Evolutionary conservation across 2,113 vertebrate genomes (phyloP).

Genomic region (Nycticryphes semicollaris): DNA sequence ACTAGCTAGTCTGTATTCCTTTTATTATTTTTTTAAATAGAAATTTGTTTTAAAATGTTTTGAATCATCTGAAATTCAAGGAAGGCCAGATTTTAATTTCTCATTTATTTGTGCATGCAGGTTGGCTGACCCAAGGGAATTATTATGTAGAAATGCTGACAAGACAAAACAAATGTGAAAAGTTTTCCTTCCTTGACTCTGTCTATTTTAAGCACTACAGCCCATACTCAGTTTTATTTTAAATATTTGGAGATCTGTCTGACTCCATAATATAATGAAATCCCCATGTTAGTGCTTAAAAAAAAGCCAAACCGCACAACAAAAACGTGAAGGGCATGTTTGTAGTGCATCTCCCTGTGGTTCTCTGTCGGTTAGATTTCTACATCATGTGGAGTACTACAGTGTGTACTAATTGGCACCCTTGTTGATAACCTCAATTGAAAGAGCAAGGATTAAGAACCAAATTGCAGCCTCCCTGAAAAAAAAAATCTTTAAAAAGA

Average conservation of each 20-base stretch:
- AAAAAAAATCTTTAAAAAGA: background rate
- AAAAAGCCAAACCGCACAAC: background rate
- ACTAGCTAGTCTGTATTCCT: background rate
- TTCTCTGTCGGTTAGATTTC: background rate
- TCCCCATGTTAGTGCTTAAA: background rate
- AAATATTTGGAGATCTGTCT: background rate
- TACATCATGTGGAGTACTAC: background rate
- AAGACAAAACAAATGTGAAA: background rate
- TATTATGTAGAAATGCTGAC: background rate
- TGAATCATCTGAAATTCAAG: background rate
- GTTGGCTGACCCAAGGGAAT: background rate
- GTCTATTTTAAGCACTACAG: background rate
- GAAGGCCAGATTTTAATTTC: background rate
- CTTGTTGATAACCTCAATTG: constrained; percentile 11
- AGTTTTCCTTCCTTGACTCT: background rate
- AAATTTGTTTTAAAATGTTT: constrained; percentile 11
- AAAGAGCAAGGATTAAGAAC: constrained; percentile 13
- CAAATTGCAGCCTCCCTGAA: constrained; percentile 6
- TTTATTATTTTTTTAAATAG: background rate
- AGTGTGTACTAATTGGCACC: background rate
- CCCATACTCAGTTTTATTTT: background rate
- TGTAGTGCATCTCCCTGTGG: background rate
- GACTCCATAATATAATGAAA: background rate
- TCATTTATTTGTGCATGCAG: background rate
- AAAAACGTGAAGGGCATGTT: background rate